Evolutionary conservation across 2,888 invertebrate species (phyloP), one percentile per base, ranked within the genome.

Genomic region (Cheilosia vernalis): DNA sequence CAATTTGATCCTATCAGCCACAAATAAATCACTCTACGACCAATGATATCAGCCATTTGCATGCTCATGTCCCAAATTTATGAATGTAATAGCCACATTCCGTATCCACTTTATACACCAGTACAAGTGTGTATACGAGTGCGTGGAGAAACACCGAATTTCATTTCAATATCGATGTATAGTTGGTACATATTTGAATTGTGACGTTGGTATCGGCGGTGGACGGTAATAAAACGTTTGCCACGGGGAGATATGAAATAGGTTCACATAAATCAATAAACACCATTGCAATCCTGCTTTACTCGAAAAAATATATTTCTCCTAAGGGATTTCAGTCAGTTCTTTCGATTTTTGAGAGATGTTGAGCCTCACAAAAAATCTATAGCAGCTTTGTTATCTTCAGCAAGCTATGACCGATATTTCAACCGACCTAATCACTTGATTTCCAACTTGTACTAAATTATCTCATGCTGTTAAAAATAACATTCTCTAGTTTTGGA

Each of bases 231-330:
- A 81, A 81, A 76, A 70, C 76, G 51, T 76, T 76, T 76, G 76
- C 76, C 70, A 70, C 56, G 64, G 69, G 77, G 64, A 70, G 70
- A 76, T 58, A 64, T 77, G 70, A 64, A 82, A 82, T 82, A 76
- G 81, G 64, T 64, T 82, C 58, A 27, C 77, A 70, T 77, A 82
- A 77, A 82, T 82, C 81, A 82, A 82, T 82, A 76, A 76, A 81
- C 69, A 70, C 56, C 76, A 70, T 64, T 58, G 81, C 58, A 81
- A 81, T 69, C n/a, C 64, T 49, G 37, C 61, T 51, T 42, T 69
- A 51, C 56, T 40, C 56, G 19, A 69, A 47, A 47, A 61, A 56
- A 63, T 40, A 76, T 37, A 76, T 70, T 53, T 49, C 53, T 70
- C 64, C 56, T 70, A 53, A 58, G 63, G 64, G 64, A 70, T 64